Evolutionary conservation across 2,888 invertebrate species (phyloP), one percentile per base, ranked within the genome.

Genomic region (Mimumesa dahlbomi): DNA sequence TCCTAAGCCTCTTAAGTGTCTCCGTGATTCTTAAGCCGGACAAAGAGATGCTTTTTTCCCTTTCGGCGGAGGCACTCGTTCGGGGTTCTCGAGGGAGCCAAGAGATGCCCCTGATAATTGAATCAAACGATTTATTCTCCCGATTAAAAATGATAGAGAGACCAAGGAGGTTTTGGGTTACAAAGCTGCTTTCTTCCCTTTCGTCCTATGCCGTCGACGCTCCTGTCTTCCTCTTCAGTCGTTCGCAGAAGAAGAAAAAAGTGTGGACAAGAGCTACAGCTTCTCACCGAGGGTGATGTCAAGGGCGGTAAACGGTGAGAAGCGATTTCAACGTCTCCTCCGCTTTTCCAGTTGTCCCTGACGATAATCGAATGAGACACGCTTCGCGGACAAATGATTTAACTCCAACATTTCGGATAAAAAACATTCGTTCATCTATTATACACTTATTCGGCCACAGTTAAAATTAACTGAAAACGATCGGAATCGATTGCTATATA

Each of bases 51-150:
- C 79, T 73, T 82, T 82, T 73, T 70, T 81, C 70, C 75, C 73
- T 61, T 76, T 64, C 63, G 54, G 38, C 56, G 65, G 57, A 59
- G 59, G 36, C 65, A 62, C 73, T 72, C 71, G 68, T 66, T 58
- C 73, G 68, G 61, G 66, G 70, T 66, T 61, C 76, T 73, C 69
- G 79, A 75, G 79, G 73, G 78, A 48, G 70, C 43, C 70, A 59
- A 45, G 79, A 77, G 77, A 80, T 79, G 74, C 73, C 64, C 79
- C 79, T 82, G 86, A 88, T 88, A 88, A 88, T 88, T 86, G 87
- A 87, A 87, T 86, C 84, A 88, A 89, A 88, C 88, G 87, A 89
- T 89, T 88, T 89, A 89, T 89, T 88, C 85, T 86, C 77, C 84
- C 87, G 89, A 89, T 89, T 89, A 89, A 89, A 89, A 89, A 89